Conservation (phyloP, 2,888 invertebrate species). For the Empis stercorea region DNA sequence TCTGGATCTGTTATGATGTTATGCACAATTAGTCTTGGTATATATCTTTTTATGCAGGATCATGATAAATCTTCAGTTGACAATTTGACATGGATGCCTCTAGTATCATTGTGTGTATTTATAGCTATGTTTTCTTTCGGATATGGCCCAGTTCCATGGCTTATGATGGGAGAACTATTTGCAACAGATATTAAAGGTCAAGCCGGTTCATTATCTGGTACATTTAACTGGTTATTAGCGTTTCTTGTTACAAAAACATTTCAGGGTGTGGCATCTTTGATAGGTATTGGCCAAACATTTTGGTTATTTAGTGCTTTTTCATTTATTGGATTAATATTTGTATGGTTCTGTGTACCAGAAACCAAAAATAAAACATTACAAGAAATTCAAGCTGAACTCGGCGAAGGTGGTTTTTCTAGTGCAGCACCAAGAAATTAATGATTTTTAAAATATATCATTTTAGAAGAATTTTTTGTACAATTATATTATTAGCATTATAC, state of each 20-base stretch:
- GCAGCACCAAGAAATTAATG: too few relatives aligned
- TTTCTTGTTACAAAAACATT: slow-evolving; percentile 70
- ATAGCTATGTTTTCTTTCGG: slow-evolving; percentile 72
- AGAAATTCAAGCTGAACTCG: slow-evolving; percentile 27
- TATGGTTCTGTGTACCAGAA: slow-evolving; percentile 47
- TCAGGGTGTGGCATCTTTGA: slow-evolving; percentile 39
- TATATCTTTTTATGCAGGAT: slow-evolving; percentile 47
- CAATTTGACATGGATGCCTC: slow-evolving; percentile 58
- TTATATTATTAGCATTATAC: too few relatives aligned
- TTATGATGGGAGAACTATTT: slow-evolving; percentile 69
- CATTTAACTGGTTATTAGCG: slow-evolving; percentile 70
- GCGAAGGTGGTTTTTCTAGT: slow-evolving; percentile 2
- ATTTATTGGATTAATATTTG: slow-evolving; percentile 50
- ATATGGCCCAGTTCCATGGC: slow-evolving; percentile 70
- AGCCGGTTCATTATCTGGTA: slow-evolving; percentile 63
- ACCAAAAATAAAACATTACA: slow-evolving; percentile 39
- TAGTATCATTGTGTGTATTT: slow-evolving; percentile 60
- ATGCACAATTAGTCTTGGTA: slow-evolving; percentile 54
- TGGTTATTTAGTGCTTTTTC: slow-evolving; percentile 62
- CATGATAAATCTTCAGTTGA: slow-evolving; percentile 31
- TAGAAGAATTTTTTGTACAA: too few relatives aligned
- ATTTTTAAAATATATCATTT: too few relatives aligned
- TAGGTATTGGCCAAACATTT: slow-evolving; percentile 54
- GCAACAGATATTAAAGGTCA: slow-evolving; percentile 64
- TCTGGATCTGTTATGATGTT: slow-evolving; percentile 60